Conservation (phyloP, 2,113 vertebrate species). For the Tragulus kanchil region DNA sequence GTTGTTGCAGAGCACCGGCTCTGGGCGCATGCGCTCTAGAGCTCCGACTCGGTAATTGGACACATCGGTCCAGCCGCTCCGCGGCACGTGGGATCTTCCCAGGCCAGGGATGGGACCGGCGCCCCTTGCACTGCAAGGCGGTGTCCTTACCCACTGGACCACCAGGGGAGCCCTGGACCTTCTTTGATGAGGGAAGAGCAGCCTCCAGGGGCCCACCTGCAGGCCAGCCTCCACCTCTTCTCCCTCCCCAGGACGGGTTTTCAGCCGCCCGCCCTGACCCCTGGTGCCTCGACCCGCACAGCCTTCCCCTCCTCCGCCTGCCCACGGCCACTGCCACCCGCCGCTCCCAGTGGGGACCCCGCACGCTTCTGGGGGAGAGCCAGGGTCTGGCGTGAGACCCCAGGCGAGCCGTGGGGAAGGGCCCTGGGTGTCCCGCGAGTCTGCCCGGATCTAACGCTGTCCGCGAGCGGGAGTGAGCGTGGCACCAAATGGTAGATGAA, state of each 20-base stretch:
- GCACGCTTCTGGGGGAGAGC: not conserved
- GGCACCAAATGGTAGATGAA: not conserved
- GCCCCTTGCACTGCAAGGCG: too few species aligned
- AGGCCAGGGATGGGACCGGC: too few species aligned
- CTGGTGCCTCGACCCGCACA: not conserved
- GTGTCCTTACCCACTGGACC: too few species aligned
- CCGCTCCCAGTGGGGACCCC: not conserved
- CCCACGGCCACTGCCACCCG: not conserved
- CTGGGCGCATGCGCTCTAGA: too few species aligned
- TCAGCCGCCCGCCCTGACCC: not conserved
- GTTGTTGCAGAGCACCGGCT: too few species aligned
- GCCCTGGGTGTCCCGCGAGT: not conserved
- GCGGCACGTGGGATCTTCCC: too few species aligned
- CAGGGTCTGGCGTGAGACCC: not conserved
- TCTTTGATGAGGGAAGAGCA: not conserved
- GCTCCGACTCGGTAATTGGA: too few species aligned
- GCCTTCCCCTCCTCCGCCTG: not conserved
- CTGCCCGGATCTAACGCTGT: not conserved
- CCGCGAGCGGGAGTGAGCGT: accelerated
- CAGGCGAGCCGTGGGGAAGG: too few species aligned
- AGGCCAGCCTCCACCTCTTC: not conserved
- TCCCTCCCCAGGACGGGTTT: not conserved
- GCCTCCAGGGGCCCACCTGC: not conserved
- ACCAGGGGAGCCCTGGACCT: too few species aligned
- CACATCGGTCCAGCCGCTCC: too few species aligned